Percentiles rank a stretch among this genome's conserved stretches.
These are phyloP conservation scores for Drosophila tropicalis DNA, from an alignment of 1,140 invertebrate species.

Conservation along the genomic window DNA sequence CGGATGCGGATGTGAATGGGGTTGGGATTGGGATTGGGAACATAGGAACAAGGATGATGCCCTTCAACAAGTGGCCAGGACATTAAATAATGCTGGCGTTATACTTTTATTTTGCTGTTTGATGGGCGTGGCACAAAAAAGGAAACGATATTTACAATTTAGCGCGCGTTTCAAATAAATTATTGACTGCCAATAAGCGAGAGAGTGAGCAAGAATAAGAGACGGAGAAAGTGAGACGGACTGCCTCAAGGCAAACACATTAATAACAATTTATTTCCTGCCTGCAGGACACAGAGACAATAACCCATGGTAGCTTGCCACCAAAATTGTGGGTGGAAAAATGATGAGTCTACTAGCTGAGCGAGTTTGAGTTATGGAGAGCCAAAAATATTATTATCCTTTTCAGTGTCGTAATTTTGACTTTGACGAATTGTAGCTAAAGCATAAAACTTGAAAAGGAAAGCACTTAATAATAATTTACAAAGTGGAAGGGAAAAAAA, in stretches of 20 bases:
- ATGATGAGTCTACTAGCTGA: neutral
- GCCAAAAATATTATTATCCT: conserved; percentile 59
- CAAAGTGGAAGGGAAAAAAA: conserved; percentile 23
- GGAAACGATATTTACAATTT: conserved; percentile 56
- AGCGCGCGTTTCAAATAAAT: conserved; percentile 62
- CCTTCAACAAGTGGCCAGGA: conserved; percentile 67
- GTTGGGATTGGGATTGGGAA: too few species aligned
- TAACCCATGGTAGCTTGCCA: conserved; percentile 47
- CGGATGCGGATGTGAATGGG: neutral
- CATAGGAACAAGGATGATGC: neutral
- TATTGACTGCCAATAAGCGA: conserved; percentile 47
- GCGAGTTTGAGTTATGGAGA: conserved; percentile 25
- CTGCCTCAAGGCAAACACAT: conserved; percentile 54
- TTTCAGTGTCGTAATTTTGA: conserved; percentile 69
- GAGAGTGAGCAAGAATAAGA: neutral
- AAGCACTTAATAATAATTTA: conserved; percentile 76
- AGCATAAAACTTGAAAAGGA: conserved; percentile 51
- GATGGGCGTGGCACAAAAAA: conserved; percentile 4
- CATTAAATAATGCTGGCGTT: conserved; percentile 66
- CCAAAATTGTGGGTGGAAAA: conserved; percentile 48
- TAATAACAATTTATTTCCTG: conserved; percentile 81
- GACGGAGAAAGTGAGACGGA: conserved; percentile 10
- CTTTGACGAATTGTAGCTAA: conserved; percentile 69
- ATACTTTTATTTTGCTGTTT: conserved; percentile 23
- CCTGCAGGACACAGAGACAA: conserved; percentile 26